Evolutionary conservation across 2,888 invertebrate species (phyloP), one percentile per base, ranked within the genome.

Genomic region (Pegoplata infirma): DNA sequence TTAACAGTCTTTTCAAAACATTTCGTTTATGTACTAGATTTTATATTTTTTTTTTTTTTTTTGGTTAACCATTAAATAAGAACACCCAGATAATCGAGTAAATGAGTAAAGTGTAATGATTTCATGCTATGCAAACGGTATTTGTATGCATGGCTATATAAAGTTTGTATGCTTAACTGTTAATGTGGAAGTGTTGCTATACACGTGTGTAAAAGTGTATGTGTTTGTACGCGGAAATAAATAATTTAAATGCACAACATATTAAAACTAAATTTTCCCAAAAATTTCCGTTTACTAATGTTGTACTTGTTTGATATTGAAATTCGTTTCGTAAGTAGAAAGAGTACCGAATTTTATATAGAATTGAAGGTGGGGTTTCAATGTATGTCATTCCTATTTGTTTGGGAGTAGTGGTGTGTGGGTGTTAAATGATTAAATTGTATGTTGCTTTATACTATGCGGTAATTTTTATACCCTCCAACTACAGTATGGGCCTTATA

Each of bases 171-270:
- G 2, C 36, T 7, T n/a, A 44, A 19, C 28, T 59, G 44, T 46
- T 28, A 56, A 25, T 32, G 23, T 28, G 23, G 4, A 51, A 8
- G 40, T 23, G 25, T 32, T 8, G n/a, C n/a, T n/a, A n/a, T n/a
- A n/a, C n/a, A n/a, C n/a, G 51, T 28, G 44, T 59, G 44, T 46
- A 32, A 56, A 25, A 46, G 23, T 28, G 23, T 6, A 51, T n/a
- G 40, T 23, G 25, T 32, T 8, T 7, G 32, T 32, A 32, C 72
- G 56, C 72, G 77, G 77, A 77, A 68, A 63, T 72, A 49, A 67
- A 77, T 73, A 77, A 77, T 77, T 77, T 72, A 77, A 77, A 67
- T 72, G 63, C 61, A 55, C 67, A 44, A 61, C 72, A 63, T 63
- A 77, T 73, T 73, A 73, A 73, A 73, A 67, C 44, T 32, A 67